These are phyloP conservation scores for Poeciliopsis paucimaculata DNA, from an alignment of 2,797 vertebrate species.

Conservation along the genomic window DNA sequence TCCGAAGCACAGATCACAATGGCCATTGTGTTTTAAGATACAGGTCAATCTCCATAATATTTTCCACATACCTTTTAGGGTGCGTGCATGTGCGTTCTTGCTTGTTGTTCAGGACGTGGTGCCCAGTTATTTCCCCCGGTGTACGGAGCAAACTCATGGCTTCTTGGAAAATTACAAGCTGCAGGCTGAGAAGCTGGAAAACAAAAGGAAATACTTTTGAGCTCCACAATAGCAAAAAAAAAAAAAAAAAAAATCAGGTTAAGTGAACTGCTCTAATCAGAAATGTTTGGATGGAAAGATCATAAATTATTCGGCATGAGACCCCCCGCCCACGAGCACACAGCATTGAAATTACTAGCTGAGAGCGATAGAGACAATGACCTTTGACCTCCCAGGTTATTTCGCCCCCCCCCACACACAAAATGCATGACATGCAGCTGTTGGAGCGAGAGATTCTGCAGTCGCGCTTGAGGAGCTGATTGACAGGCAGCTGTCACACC, in stretches of 20 bases:
- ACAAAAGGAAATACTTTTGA: slow-evolving; percentile 63
- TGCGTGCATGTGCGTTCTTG: slow-evolving; percentile 46
- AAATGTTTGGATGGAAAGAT: slow-evolving; percentile 29
- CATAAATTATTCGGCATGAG: background rate
- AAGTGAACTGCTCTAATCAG: slow-evolving; percentile 10
- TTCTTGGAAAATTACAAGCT: slow-evolving; percentile 63
- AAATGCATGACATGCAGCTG: slow-evolving; percentile 40
- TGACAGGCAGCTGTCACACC: slow-evolving; percentile 49
- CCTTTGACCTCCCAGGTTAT: slow-evolving; percentile 48
- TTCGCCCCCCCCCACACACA: slow-evolving; percentile 7
- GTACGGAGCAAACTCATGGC: slow-evolving; percentile 33
- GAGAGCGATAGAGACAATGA: slow-evolving; percentile 30
- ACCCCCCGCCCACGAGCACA: background rate
- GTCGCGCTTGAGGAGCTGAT: slow-evolving; percentile 34
- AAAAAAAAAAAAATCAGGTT: slow-evolving; percentile 17
- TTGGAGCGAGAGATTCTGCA: slow-evolving; percentile 24
- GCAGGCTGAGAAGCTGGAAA: slow-evolving; percentile 52
- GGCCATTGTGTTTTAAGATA: slow-evolving; percentile 83
- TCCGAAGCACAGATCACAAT: slow-evolving; percentile 75
- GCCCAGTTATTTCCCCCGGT: slow-evolving; percentile 45
- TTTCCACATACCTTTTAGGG: slow-evolving; percentile 69
- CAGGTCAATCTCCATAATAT: slow-evolving; percentile 72
- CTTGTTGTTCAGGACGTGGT: slow-evolving; percentile 49
- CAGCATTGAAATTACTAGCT: slow-evolving; percentile 32
- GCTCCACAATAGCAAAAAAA: slow-evolving; percentile 30